Conservation (phyloP, 2,888 invertebrate species). For the Mechanitis messenoides region DNA sequence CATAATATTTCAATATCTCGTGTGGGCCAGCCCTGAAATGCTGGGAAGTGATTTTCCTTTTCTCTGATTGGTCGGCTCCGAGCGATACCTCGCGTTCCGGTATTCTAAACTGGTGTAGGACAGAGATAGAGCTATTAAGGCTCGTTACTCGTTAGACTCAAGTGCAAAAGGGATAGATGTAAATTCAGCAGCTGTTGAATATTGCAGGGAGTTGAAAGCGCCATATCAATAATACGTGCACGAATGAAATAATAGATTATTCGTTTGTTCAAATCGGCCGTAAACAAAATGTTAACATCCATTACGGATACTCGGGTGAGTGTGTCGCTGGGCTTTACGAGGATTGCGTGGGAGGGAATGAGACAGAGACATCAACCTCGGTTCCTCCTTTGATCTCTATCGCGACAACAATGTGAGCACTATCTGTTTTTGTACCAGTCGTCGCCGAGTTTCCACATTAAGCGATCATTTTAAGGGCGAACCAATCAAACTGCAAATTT, state of each 20-base stretch:
- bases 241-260: slow-evolving; percentile 78
- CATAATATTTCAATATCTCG: slow-evolving; percentile 73
- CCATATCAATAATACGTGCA: slow-evolving; percentile 75
- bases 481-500: slow-evolving; percentile 76
- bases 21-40: slow-evolving; percentile 53
- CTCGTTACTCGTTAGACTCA: neutral
- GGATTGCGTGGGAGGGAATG: slow-evolving; percentile 37
- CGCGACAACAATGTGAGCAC: slow-evolving; percentile 46
- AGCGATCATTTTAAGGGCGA: slow-evolving; percentile 74
- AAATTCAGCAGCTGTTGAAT: slow-evolving; percentile 47
- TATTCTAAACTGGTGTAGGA: slow-evolving; percentile 44
- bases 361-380: slow-evolving; percentile 42
- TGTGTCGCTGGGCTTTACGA: slow-evolving; percentile 36
- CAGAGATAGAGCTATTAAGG: slow-evolving; percentile 38
- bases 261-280: slow-evolving; percentile 75
- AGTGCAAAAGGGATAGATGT: slow-evolving; percentile 44
- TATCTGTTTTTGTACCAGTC: slow-evolving; percentile 73
- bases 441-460: slow-evolving; percentile 70
- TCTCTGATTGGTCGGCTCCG: slow-evolving; percentile 52
- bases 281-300: slow-evolving; percentile 75
- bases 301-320: slow-evolving; percentile 61
- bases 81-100: slow-evolving; percentile 50
- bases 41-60: slow-evolving; percentile 60
- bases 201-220: slow-evolving; percentile 66
- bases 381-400: slow-evolving; percentile 28